These are phyloP conservation scores for Pongo abelii DNA, from an alignment of 2,113 vertebrate species.

Conservation along the genomic window DNA sequence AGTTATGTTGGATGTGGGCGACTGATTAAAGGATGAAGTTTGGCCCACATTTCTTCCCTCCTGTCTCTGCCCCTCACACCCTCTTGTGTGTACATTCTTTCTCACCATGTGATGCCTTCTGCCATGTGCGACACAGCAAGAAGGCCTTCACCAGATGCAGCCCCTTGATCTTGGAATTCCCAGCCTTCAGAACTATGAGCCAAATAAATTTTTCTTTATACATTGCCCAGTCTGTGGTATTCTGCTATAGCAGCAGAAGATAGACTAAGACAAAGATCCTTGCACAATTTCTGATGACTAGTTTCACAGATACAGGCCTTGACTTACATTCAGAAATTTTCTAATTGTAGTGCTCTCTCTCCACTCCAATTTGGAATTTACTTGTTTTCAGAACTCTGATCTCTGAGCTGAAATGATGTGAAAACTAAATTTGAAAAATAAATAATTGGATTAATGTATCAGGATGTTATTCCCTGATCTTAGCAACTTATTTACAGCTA, in stretches of 20 bases:
- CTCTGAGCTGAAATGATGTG: not conserved
- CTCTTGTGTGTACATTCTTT: not conserved
- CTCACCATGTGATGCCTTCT: not conserved
- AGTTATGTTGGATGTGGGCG: not conserved
- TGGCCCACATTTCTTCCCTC: not conserved
- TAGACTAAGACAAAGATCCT: not conserved
- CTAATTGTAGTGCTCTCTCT: not conserved
- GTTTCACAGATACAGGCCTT: not conserved
- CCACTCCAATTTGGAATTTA: not conserved
- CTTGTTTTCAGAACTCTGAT: constrained; percentile 16
- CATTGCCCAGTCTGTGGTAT: not conserved
- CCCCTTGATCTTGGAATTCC: not conserved
- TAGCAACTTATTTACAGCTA: not conserved
- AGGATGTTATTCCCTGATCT: not conserved
- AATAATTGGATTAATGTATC: not conserved
- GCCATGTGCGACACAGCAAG: not conserved
- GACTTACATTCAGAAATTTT: constrained; percentile 1
- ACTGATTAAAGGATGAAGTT: not conserved
- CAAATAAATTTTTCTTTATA: not conserved
- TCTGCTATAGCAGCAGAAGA: not conserved
- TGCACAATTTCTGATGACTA: not conserved
- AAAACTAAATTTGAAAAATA: not conserved
- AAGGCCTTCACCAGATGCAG: not conserved
- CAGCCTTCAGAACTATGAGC: not conserved
- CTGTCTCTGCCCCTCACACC: not conserved